These are phyloP conservation scores for Notechis scutatus DNA, from an alignment of 2,113 vertebrate species.

Conservation along the genomic window DNA sequence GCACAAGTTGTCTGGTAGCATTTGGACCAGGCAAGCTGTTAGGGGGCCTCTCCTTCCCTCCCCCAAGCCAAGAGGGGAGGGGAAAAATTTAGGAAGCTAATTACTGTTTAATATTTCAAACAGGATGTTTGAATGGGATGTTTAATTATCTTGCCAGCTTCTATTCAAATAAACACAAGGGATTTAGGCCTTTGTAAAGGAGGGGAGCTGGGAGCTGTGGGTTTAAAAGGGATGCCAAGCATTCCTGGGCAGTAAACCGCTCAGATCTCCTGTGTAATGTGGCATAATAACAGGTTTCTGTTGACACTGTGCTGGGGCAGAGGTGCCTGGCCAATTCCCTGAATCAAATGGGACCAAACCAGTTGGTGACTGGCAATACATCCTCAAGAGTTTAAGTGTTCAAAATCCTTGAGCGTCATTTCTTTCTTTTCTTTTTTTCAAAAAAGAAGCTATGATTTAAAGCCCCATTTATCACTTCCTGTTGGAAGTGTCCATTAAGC, in stretches of 20 bases:
- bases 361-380: not conserved
- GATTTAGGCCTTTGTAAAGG: conserved; percentile 48
- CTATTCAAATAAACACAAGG: conserved; percentile 67
- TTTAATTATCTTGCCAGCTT: conserved; percentile 69
- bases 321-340: conserved; percentile 23
- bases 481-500: not conserved
- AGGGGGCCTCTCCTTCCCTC: conserved; percentile 53
- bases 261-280: conserved; percentile 55
- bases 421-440: not conserved
- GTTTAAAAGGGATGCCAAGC: conserved; percentile 64
- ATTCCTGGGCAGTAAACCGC: conserved; percentile 61
- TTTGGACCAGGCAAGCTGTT: conserved; percentile 56
- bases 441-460: not conserved
- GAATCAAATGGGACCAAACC: not conserved
- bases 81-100: conserved; percentile 55
- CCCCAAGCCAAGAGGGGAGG: conserved; percentile 44
- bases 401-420: not conserved
- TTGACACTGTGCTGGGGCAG: conserved; percentile 54
- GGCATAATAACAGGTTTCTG: conserved; percentile 40
- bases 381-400: not conserved
- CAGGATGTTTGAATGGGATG: conserved; percentile 64
- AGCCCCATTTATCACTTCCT: not conserved
- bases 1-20: conserved; percentile 49
- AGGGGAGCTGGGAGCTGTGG: conserved; percentile 13
- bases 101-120: conserved; percentile 69